phyloP scores from a whole-genome alignment of 92 coral and sea anemone species.

The Isaurus tuberculatus region DNA sequence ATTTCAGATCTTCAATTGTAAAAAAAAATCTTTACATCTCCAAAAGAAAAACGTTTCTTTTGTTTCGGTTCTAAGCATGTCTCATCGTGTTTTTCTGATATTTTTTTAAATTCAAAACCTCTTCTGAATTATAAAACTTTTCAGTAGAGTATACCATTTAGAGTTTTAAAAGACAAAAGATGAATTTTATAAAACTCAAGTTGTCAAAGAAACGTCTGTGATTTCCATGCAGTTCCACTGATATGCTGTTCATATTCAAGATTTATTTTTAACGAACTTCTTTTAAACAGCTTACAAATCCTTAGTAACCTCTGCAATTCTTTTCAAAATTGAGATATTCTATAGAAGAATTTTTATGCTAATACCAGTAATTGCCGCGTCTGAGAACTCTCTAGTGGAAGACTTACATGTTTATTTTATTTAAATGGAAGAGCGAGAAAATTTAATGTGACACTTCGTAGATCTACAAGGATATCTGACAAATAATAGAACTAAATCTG shows the following conservation, averaged over 20 bases:
- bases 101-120: slow-evolving; percentile 33
- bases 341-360: slow-evolving; percentile 71
- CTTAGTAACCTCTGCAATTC: slow-evolving; percentile 42
- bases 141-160: slow-evolving; percentile 27
- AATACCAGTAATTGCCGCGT: slow-evolving; percentile 80
- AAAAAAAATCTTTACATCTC: background rate
- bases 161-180: slow-evolving; percentile 43
- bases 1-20: slow-evolving; percentile 32
- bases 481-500: background rate
- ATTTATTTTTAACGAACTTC: slow-evolving; percentile 47
- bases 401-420: slow-evolving; percentile 70
- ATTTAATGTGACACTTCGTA: slow-evolving; percentile 43
- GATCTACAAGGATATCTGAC: slow-evolving; percentile 27
- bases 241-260: slow-evolving; percentile 56
- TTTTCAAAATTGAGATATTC: slow-evolving; percentile 71
- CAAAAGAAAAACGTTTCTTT: background rate
- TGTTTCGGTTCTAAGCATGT: slow-evolving; percentile 11
- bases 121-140: slow-evolving; percentile 22
- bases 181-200: slow-evolving; percentile 33
- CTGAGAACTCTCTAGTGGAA: slow-evolving; percentile 65
- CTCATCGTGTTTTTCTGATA: slow-evolving; percentile 29
- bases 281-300: slow-evolving; percentile 19
- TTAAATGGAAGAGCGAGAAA: slow-evolving; percentile 75
- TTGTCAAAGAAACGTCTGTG: slow-evolving; percentile 62
- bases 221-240: slow-evolving; percentile 53